phyloP scores from a whole-genome alignment of 2,113 vertebrate species.

The Himantopus leucocephalus region DNA sequence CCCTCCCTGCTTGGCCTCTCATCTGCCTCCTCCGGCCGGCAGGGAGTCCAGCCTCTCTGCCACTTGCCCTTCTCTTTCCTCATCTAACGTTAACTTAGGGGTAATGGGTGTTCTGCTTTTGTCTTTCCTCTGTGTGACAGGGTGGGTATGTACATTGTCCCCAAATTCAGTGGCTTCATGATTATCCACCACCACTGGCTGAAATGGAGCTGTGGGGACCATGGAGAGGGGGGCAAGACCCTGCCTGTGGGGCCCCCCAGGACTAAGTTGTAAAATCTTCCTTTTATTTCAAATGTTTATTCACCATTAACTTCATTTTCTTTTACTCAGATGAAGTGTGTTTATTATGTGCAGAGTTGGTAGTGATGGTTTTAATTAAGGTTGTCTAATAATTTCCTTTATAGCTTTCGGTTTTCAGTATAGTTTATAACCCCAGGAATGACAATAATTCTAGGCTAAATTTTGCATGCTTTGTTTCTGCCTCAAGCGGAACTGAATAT shows the following conservation, averaged over 20 bases:
- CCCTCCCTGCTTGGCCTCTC: neutral
- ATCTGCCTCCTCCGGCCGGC: neutral
- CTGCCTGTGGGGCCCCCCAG: fast-evolving
- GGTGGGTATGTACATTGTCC: neutral
- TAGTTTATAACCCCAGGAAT: neutral
- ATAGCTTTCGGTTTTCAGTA: neutral
- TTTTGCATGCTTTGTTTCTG: constrained; percentile 19
- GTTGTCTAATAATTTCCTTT: constrained; percentile 2
- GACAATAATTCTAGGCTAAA: constrained; percentile 8
- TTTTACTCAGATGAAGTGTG: neutral
- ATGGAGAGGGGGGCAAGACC: fast-evolving
- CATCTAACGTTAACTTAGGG: neutral
- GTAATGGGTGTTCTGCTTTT: neutral
- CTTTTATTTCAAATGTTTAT: neutral
- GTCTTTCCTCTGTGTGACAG: neutral
- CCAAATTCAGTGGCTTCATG: neutral
- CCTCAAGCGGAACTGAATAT: neutral
- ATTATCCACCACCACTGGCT: neutral
- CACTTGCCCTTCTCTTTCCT: neutral
- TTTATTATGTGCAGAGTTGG: neutral
- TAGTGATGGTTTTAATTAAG: constrained; percentile 14
- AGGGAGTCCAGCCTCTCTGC: neutral
- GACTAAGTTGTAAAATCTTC: neutral
- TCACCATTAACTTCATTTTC: neutral
- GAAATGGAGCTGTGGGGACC: fast-evolving